Conservation (phyloP, 1,140 invertebrate species). For the Bombyx mandarina region DNA sequence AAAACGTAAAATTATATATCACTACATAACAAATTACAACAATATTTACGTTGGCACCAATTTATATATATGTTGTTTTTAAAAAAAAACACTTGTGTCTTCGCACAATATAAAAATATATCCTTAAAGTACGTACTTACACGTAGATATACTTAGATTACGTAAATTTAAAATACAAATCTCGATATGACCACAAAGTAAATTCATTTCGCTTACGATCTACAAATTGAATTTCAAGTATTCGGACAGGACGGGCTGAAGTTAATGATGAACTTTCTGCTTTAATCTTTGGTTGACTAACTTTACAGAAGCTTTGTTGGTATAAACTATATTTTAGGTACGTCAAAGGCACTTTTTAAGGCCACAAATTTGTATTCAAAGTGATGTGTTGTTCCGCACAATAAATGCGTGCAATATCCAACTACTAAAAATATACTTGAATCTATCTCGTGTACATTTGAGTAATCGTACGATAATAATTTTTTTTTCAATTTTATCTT, state of each 20-base stretch:
- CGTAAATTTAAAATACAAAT: conserved; percentile 50
- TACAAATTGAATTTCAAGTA: conserved; percentile 46
- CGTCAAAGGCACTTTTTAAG: conserved; percentile 1
- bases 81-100: conserved; percentile 65
- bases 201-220: conserved; percentile 54
- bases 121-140: conserved; percentile 46
- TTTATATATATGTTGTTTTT: conserved; percentile 39
- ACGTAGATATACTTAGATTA: conserved; percentile 60
- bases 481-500: too few relatives aligned
- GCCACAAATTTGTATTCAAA: background rate
- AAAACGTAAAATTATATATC: conserved; percentile 64
- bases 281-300: background rate
- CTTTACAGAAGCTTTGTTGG: too few relatives aligned
- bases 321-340: too few relatives aligned
- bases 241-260: conserved; percentile 26
- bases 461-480: too few relatives aligned
- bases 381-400: background rate
- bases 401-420: too few relatives aligned
- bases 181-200: conserved; percentile 50
- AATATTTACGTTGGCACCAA: conserved; percentile 69
- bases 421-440: too few relatives aligned
- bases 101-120: conserved; percentile 68
- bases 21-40: conserved; percentile 70
- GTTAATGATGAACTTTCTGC: too few relatives aligned
- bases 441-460: too few relatives aligned